Percentiles rank a stretch among this genome's conserved stretches.
These are phyloP conservation scores for Litoditis marina DNA, from an alignment of 2,888 invertebrate species.

Conservation along the genomic window DNA sequence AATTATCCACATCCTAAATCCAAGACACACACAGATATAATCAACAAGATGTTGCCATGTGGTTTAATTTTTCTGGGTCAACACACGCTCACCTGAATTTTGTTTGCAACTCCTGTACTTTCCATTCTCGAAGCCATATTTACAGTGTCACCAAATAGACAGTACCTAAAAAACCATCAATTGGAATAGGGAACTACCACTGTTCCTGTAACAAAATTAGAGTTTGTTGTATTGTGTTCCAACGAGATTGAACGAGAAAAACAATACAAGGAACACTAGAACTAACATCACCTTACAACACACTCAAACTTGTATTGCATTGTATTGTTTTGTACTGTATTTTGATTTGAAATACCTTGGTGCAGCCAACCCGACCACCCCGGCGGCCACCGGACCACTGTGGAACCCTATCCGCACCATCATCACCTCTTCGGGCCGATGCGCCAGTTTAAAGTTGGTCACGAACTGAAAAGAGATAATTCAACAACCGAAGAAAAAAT, in stretches of 20 bases:
- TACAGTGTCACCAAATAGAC: conserved; percentile 58
- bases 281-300: too few relatives aligned
- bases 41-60: too few relatives aligned
- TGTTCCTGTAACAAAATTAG: too few relatives aligned
- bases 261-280: too few relatives aligned
- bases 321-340: not conserved
- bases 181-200: not conserved
- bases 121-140: conserved; percentile 60
- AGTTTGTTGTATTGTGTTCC: too few relatives aligned
- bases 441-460: conserved; percentile 56
- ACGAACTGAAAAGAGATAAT: conserved; percentile 33
- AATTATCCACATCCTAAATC: not conserved
- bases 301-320: not conserved
- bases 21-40: too few relatives aligned
- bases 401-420: conserved; percentile 61
- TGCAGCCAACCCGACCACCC: conserved; percentile 59
- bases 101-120: conserved; percentile 56
- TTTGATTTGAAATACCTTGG: conserved; percentile 22
- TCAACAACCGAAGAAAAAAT: too few relatives aligned
- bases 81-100: conserved; percentile 46
- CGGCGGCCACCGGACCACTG: conserved; percentile 58
- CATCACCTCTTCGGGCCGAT: conserved; percentile 57
- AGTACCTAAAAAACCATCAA: conserved; percentile 43
- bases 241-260: too few relatives aligned
- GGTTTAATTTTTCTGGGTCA: too few relatives aligned